Evolutionary conservation across 2,113 vertebrate species (phyloP), one percentile per base, ranked within the genome.

Genomic region (Hypomesus transpacificus): DNA sequence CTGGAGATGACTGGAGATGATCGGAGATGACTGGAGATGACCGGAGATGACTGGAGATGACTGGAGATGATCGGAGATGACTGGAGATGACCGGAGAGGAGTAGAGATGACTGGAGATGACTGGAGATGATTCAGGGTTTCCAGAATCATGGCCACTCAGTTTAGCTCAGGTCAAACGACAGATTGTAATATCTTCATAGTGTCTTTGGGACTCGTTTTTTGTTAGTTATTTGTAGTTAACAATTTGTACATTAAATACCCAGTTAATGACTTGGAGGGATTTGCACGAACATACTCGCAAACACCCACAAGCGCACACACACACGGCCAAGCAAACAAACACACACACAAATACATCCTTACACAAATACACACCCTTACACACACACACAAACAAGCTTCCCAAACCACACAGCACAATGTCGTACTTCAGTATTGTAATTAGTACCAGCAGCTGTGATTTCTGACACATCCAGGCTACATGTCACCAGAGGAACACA

Each of bases 381-480:
- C 72, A 61, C 73, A 61, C 74, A 68, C 31, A 2, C 65, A 1
- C 7, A 28, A 14, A 11, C 21, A 71, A 26, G 64, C 68, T 61
- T 63, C 57, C 26, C 53, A 58, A 80, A 75, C 68, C 69, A 82
- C 52, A 58, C 62, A 21, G 31, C 46, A 68, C 62, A 51, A 69
- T 70, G 80, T 69, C 28, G 71, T 56, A 24, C 71, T 70, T 80
- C 73, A 57, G 66, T 76, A 75, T 82, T 21, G 71, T 83, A 86
- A 88, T 87, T 79, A 85, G 75, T 39, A 76, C 66, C 74, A 84
- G 76, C 84, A 86, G 81, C 79, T 82, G 86, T 39, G 68, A 77
- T 72, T 80, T 78, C 82, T 83, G 84, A 75, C 78, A 80, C 67
- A 81, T 69, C 74, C 69, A 79, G 81, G 80, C 70, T 70, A 73